These are phyloP conservation scores for Petrocephalus zakoni DNA, from an alignment of 2,113 vertebrate species.

Conservation along the genomic window DNA sequence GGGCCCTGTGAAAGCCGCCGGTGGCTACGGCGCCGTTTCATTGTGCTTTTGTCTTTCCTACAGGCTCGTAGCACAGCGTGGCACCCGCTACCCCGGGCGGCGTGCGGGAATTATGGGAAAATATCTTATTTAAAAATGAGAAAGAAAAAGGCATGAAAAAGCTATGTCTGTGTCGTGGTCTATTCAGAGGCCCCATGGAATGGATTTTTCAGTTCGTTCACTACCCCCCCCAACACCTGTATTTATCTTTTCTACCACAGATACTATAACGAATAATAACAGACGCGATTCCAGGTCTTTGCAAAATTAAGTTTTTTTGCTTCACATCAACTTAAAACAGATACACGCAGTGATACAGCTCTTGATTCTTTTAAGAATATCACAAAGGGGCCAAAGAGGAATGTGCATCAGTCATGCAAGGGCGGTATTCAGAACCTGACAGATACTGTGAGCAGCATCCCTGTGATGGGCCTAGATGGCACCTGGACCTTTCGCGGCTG, in stretches of 20 bases:
- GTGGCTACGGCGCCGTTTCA: slow-evolving; percentile 82
- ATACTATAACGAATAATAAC: background rate
- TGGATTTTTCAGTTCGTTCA: background rate
- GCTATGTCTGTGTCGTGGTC: slow-evolving; percentile 54
- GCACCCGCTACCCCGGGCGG: slow-evolving; percentile 73
- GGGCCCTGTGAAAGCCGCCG: slow-evolving; percentile 75
- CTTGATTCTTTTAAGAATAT: slow-evolving; percentile 3
- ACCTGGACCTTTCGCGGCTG: slow-evolving; percentile 60
- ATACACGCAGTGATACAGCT: background rate
- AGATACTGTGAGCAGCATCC: background rate
- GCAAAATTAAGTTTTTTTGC: background rate
- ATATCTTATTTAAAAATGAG: slow-evolving; percentile 19
- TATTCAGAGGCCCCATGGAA: background rate
- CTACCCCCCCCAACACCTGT: background rate
- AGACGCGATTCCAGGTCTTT: background rate
- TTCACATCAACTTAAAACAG: background rate
- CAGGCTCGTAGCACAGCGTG: slow-evolving; percentile 73
- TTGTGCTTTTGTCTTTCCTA: slow-evolving; percentile 85
- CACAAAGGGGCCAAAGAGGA: background rate
- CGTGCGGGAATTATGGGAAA: slow-evolving; percentile 80
- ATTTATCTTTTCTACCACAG: background rate
- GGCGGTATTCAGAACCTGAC: background rate
- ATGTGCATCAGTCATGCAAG: background rate
- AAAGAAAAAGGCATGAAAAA: slow-evolving; percentile 22
- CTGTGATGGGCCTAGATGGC: background rate